These are phyloP conservation scores for Eudyptes chrysolophus DNA, from an alignment of 2,113 vertebrate genomes.

Conservation along the genomic window DNA sequence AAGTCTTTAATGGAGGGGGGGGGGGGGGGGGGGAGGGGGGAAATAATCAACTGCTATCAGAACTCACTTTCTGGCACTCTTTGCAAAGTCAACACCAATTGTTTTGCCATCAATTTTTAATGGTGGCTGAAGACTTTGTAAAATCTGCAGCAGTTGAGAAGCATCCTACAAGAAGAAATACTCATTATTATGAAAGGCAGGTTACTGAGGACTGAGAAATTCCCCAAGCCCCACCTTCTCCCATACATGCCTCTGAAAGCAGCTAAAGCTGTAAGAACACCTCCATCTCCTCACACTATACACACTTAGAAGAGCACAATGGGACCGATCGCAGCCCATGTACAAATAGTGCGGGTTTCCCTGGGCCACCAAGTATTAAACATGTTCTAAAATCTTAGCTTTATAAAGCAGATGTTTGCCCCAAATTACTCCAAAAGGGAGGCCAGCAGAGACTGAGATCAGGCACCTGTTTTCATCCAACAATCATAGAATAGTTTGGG, in stretches of 20 bases:
- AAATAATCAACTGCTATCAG: not conserved
- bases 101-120: constrained; percentile 98
- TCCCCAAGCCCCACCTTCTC: not conserved
- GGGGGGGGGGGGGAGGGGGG: fast-evolving
- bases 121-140: constrained; percentile 94
- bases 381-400: not conserved
- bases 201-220: not conserved
- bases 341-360: fast-evolving
- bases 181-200: not conserved
- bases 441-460: not conserved
- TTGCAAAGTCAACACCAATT: constrained; percentile 97
- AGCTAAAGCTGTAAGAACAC: not conserved
- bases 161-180: constrained; percentile 83
- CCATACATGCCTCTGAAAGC: not conserved
- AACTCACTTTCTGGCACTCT: constrained; percentile 97
- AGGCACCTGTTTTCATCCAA: not conserved
- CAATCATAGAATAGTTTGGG: too few relatives aligned
- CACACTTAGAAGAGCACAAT: fast-evolving
- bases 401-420: not conserved
- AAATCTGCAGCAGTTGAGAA: constrained; percentile 93
- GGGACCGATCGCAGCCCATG: fast-evolving
- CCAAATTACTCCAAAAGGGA: not conserved
- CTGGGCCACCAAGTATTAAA: not conserved
- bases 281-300: not conserved
- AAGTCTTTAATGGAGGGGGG: not conserved